A percentile compares a stretch with the other conserved stretches of the same genome.
Conservation (phyloP, 2,888 invertebrate genomes). For the Julus scandinavius region DNA sequence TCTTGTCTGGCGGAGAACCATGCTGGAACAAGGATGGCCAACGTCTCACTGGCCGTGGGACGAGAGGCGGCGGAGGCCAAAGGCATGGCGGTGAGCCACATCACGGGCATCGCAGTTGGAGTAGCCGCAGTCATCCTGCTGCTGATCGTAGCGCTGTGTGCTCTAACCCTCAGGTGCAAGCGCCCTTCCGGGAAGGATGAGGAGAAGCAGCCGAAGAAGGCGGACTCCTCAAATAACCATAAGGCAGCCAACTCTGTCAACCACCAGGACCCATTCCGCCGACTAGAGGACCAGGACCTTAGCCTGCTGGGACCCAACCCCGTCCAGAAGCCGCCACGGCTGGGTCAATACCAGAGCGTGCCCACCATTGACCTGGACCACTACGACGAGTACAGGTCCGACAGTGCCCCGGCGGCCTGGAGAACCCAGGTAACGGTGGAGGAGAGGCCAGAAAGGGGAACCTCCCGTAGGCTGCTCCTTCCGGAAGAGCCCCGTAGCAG, state of each 20-base stretch:
- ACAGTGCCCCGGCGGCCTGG: conserved; percentile 54
- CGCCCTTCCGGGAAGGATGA: background rate
- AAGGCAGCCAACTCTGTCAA: conserved; percentile 58
- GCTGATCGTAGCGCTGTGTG: conserved; percentile 58
- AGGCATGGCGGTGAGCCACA: conserved; percentile 59
- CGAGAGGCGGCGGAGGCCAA: conserved; percentile 70
- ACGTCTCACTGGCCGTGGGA: conserved; percentile 86
- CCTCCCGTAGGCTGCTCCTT: no score
- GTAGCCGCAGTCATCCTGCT: conserved; percentile 60
- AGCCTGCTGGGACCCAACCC: conserved; percentile 77
- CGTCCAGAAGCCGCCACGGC: conserved; percentile 60
- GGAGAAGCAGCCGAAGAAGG: conserved; percentile 42
- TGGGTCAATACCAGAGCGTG: conserved; percentile 60
- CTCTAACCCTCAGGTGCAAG: conserved; percentile 53
- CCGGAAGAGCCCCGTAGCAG: no score
- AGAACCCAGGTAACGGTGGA: conserved; percentile 53
- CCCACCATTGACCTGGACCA: conserved; percentile 61
- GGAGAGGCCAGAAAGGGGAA: background rate
- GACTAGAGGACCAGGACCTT: conserved; percentile 79
- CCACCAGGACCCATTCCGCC: conserved; percentile 52
- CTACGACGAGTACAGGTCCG: conserved; percentile 56
- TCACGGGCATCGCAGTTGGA: conserved; percentile 60
- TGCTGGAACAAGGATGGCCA: conserved; percentile 87
- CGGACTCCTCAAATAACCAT: conserved; percentile 56
- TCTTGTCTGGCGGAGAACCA: conserved; percentile 91